phyloP scores from a whole-genome alignment of 2,888 invertebrate species.

The Torymus auratus region DNA sequence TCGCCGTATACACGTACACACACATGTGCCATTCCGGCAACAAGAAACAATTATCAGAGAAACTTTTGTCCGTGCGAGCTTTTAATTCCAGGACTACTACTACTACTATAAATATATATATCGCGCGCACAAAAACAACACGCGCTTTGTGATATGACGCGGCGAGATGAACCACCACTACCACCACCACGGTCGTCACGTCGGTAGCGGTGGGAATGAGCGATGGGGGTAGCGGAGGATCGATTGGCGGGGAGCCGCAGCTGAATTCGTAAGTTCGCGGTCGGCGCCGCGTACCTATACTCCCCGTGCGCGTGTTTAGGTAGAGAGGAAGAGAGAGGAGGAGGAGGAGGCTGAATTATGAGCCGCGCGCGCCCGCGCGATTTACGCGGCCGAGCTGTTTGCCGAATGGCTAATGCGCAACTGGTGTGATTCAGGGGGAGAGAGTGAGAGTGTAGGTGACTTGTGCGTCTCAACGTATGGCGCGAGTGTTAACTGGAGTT shows the following conservation, averaged over 20 bases:
- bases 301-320: conserved; percentile 60
- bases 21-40: background rate
- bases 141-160: conserved; percentile 30
- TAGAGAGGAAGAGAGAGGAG: conserved; percentile 17
- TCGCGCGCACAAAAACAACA: background rate
- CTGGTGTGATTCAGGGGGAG: conserved; percentile 62
- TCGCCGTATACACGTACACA: background rate
- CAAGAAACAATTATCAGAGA: conserved; percentile 53
- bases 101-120: background rate
- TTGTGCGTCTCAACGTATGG: too few species aligned
- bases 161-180: conserved; percentile 5
- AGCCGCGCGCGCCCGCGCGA: conserved; percentile 65
- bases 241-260: conserved; percentile 42
- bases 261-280: conserved; percentile 61
- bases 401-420: conserved; percentile 65
- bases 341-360: conserved; percentile 64
- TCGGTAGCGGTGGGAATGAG: conserved; percentile 18
- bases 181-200: background rate
- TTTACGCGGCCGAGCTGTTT: conserved; percentile 69
- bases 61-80: conserved; percentile 42
- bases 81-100: conserved; percentile 38
- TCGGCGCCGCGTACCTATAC: conserved; percentile 20
- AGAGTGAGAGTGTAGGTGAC: too few species aligned
- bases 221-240: conserved; percentile 25
- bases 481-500: too few species aligned